These are phyloP conservation scores for Tachysurus vachellii DNA, from an alignment of 2,113 vertebrate species.

Conservation along the genomic window DNA sequence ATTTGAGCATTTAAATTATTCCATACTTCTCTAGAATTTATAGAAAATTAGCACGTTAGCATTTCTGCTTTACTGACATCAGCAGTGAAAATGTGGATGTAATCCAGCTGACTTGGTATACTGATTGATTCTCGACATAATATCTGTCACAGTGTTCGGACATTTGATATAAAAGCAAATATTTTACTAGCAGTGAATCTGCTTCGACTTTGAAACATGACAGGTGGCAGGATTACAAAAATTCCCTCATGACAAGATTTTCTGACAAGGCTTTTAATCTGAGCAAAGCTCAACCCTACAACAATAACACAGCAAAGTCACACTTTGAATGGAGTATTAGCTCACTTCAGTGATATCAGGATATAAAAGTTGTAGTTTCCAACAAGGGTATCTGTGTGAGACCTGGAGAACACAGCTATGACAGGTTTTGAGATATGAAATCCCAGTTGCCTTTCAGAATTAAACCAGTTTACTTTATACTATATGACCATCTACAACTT, in stretches of 20 bases:
- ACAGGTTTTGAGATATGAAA: slow-evolving; percentile 2
- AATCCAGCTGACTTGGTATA: not conserved
- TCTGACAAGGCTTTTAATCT: slow-evolving; percentile 18
- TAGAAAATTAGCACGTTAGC: not conserved
- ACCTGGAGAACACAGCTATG: slow-evolving; percentile 13
- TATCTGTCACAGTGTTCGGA: slow-evolving; percentile 6
- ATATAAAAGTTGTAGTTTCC: not conserved
- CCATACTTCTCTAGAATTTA: not conserved
- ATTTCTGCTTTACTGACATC: not conserved
- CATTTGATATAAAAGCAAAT: slow-evolving; percentile 9
- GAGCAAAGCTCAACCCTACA: slow-evolving; percentile 12
- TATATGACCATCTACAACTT: not conserved
- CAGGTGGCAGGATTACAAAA: slow-evolving; percentile 31
- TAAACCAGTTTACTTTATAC: not conserved
- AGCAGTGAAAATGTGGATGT: not conserved
- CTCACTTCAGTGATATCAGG: not conserved
- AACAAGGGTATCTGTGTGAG: not conserved
- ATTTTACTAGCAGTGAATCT: slow-evolving; percentile 13
- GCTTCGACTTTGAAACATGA: not conserved
- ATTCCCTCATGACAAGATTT: slow-evolving; percentile 13
- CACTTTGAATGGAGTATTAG: not conserved
- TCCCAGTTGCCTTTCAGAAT: not conserved
- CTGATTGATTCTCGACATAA: slow-evolving; percentile 14
- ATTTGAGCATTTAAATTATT: not conserved
- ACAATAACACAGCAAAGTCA: not conserved